A percentile compares a stretch with the other conserved stretches of the same genome.
Conservation (phyloP, 2,113 vertebrate genomes). For the Lethenteron camtschaticum region DNA sequence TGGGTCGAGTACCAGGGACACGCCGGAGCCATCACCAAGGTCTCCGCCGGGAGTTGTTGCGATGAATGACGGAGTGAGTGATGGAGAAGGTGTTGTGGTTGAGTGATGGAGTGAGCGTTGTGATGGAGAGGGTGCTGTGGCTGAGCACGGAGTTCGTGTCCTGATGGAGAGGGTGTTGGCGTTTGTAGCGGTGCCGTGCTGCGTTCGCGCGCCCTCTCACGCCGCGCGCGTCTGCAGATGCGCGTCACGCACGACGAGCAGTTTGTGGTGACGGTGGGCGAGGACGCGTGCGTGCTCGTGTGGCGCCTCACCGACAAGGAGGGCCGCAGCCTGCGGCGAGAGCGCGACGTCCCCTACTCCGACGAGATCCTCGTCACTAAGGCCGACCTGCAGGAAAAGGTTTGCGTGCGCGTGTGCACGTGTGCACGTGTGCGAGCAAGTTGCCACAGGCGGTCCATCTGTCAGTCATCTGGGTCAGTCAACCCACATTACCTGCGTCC, state of each 20-base stretch:
- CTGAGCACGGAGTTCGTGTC: too few species aligned
- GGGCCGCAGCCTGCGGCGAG: conserved; percentile 27
- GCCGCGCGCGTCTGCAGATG: conserved; percentile 28
- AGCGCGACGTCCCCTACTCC: conserved; percentile 34
- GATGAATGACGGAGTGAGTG: background rate
- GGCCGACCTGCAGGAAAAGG: conserved; percentile 69
- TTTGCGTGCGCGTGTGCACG: conserved; percentile 14
- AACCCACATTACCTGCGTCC: too few species aligned
- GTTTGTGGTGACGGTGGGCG: conserved; percentile 44
- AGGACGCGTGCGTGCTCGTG: conserved; percentile 52
- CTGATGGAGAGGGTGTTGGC: background rate
- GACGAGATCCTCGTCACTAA: conserved; percentile 69
- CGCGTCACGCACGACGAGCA: conserved; percentile 50
- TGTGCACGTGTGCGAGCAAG: too few species aligned
- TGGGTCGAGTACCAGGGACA: conserved; percentile 62
- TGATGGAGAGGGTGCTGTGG: background rate
- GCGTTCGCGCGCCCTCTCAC: too few species aligned
- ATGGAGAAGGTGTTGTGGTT: background rate
- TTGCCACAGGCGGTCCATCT: too few species aligned
- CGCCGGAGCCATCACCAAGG: conserved; percentile 58
- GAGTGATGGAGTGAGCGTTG: too few species aligned
- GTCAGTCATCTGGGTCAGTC: too few species aligned
- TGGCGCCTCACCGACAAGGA: conserved; percentile 63
- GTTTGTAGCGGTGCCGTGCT: too few species aligned
- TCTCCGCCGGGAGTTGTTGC: conserved; percentile 14